Base-by-base conservation (phyloP, 2,113 vertebrate species). In the Morone saxatilis region DNA sequence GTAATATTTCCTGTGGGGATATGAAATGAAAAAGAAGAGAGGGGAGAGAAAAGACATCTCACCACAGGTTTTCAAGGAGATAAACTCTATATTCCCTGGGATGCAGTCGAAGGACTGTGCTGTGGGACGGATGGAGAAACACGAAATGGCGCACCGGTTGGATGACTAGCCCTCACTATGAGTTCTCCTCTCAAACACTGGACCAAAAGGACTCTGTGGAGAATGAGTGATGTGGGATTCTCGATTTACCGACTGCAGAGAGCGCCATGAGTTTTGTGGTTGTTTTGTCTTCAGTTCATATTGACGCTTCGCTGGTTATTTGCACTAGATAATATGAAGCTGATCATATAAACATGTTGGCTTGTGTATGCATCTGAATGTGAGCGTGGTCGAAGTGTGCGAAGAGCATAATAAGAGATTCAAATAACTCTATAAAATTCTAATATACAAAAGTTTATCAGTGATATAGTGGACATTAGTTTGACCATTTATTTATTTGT, bases 301-400 rank as follows among this genome's bases (percentile, higher is more conserved):
- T 83, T 89, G 86, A 92, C 43, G 90, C 91, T 94, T 95, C 86
- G 92, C 89, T 93, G 93, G 83, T 93, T 85, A 93, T 94, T 96
- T 96, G 95, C 95, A 95, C 94, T 94, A 94, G 86, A 89, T 89
- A 80, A 85, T 86, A 90, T 85, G 66, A 94, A 83, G 85, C 67
- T 25, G 47, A 80, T 90, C 83, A 90, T 90, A 75, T 88, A 76
- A 31, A 91, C 89, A 83, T 86, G 88, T 92, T 79, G 84, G 71
- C 51, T 70, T 78, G 83, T 87, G 84, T 91, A 88, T 82, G 88
- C 62, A 68, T 86, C 80, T 83, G 79, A 87, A 75, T 87, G 82
- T 89, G 76, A 85, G 78, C 48, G 48, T 83, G 80, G 63, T 60
- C 83, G 80, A 72, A 69, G 78, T 31, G 51, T 87, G 72, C n/a